Base-by-base conservation (phyloP, 2,888 invertebrate species). In the Cantharis rustica region DNA sequence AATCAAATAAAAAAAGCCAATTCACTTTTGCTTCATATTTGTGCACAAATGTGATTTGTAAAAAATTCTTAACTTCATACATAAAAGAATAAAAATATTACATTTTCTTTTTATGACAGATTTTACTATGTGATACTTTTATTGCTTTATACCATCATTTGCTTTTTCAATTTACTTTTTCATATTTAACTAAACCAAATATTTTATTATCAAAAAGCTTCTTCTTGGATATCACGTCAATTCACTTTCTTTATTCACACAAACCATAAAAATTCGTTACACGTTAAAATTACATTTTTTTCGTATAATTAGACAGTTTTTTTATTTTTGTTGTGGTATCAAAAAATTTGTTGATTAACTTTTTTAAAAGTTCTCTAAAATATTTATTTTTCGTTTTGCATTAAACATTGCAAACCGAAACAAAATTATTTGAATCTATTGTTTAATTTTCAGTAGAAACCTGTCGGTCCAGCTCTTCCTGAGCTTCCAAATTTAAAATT, bases 1-100 rank as follows among this genome's bases (percentile, higher is more conserved):
- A 75, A 75, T 75, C 71, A 71, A 75, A 75, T 75, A 75, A 75
- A 75, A 75, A 66, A 68, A 71, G 71, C 61, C 64, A 61, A 71
- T 71, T 71, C 75, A 71, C 71, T 75, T 75, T 71, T 75, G 61
- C 63, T 27, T 66, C 64, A 23, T 66, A 66, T 66, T 66, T 66
- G 64, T 66, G 64, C 64, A 66, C 64, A 66, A 66, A 66, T 66
- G 64, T 66, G 64, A 66, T 66, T 66, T 23, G 64, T 66, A 66
- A 66, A 66, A 66, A 66, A 66, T 66, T 66, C 64, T 66, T 66
- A 66, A 66, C 64, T 66, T 66, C 64, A 20, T 66, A 66, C 64
- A 66, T 66, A 66, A 66, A 66, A 66, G 64, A 66, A 66, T 66
- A 16, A 66, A 66, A 66, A 66, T 66, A 66, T 66, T 66, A 66